Evolutionary conservation across 2,888 invertebrate species (phyloP).

Genomic region (Ischnus inquisitorius): DNA sequence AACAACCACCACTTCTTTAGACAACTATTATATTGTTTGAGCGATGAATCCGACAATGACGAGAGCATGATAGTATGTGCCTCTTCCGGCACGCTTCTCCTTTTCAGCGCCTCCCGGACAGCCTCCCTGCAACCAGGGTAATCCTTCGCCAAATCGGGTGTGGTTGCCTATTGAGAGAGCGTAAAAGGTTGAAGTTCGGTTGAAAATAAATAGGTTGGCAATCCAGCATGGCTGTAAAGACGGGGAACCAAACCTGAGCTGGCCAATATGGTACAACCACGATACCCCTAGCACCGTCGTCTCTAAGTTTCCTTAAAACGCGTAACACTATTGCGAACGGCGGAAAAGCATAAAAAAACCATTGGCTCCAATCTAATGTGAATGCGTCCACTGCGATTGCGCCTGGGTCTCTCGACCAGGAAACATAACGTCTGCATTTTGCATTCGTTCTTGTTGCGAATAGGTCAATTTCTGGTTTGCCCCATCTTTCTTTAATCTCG

Average conservation of each 20-base stretch:
- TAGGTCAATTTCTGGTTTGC: constrained; percentile 65
- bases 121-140: constrained; percentile 56
- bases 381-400: constrained; percentile 67
- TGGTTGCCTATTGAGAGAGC: constrained; percentile 44
- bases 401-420: constrained; percentile 64
- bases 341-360: constrained; percentile 69
- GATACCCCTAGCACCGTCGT: constrained; percentile 54
- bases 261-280: constrained; percentile 70
- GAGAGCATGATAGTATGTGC: constrained; percentile 34
- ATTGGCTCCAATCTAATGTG: constrained; percentile 62
- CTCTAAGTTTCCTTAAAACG: constrained; percentile 64
- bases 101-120: constrained; percentile 50
- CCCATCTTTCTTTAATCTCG: constrained; percentile 24
- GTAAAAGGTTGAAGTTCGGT: constrained; percentile 43
- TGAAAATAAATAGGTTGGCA: constrained; percentile 59
- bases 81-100: constrained; percentile 31
- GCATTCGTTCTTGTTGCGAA: constrained; percentile 67
- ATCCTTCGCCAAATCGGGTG: constrained; percentile 47
- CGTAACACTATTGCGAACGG: constrained; percentile 65
- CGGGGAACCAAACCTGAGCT: constrained; percentile 56
- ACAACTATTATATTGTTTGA: constrained; percentile 41
- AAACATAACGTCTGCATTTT: constrained; percentile 69
- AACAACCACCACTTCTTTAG: constrained; percentile 20
- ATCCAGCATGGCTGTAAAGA: constrained; percentile 55
- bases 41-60: too few species aligned